Evolutionary conservation across 2,888 invertebrate species (phyloP).

Genomic region (Leptopilina myrica): DNA sequence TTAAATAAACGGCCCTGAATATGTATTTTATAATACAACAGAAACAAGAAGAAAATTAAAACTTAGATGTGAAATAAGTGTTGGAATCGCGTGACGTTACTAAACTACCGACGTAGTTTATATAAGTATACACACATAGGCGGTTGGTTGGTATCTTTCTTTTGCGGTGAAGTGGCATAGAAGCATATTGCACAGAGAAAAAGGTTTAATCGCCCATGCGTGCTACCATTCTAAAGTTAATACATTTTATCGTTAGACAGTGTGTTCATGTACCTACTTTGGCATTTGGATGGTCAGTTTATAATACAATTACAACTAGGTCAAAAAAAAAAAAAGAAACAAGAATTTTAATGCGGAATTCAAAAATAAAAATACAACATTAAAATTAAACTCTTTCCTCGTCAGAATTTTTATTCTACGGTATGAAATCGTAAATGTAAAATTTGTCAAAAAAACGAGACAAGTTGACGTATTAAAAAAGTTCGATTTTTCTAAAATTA

Average conservation of each 20-base stretch:
- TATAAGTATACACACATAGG: too few relatives aligned
- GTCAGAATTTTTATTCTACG: too few relatives aligned
- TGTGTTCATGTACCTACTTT: constrained; percentile 52
- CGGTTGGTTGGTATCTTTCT: background rate
- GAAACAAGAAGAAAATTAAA: constrained; percentile 26
- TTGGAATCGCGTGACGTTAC: constrained; percentile 24
- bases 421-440: background rate
- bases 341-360: background rate
- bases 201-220: constrained; percentile 43
- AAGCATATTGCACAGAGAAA: constrained; percentile 4
- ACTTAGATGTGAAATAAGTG: constrained; percentile 18
- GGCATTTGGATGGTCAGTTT: constrained; percentile 60
- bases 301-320: constrained; percentile 28
- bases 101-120: background rate
- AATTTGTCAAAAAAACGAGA: background rate
- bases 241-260: background rate
- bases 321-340: background rate
- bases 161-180: constrained; percentile 19
- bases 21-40: background rate
- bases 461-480: constrained; percentile 10
- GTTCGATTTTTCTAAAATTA: constrained; percentile 20
- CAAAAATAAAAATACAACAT: background rate
- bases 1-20: constrained; percentile 25
- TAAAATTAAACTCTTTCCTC: too few relatives aligned
- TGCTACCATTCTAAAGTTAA: constrained; percentile 5